Evolutionary conservation across 1,140 invertebrate species (phyloP), one percentile per base, ranked within the genome.

Genomic region (Drosophila arizonae): DNA sequence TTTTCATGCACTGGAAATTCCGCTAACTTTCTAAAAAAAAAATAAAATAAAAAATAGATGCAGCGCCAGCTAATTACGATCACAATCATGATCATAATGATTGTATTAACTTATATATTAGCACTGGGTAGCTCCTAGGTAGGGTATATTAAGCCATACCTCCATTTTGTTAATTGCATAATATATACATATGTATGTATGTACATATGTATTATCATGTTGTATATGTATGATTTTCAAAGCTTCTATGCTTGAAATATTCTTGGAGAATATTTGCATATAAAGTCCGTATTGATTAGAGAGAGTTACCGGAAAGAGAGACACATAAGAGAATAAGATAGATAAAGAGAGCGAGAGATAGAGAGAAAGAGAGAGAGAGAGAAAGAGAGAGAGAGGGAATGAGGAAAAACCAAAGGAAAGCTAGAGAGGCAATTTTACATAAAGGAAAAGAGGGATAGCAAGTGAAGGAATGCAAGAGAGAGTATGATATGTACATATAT

Each of bases 1-100:
- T 85, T 85, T 86, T 87, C 84, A 88, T 88, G 84, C 84, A 88
- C 84, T 88, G 84, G 84, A 88, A 88, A 88, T 88, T 88, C 73
- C 78, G 79, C 84, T 77, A 87, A 87, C 84, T 87, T 88, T 88
- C 84, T 88, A 88, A 88, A 88, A 79, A 64, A 33, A 33, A 68
- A 68, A 28, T n/a, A n/a, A n/a, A 58, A 79, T 60, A 33, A 33
- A 68, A 68, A 28, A 58, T 15, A 67, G 73, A 77, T 84, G 76
- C 79, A 87, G 46, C 66, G 28, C 63, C 46, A 79, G 76, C 76
- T 86, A 81, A 86, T 86, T 71, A 86, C 72, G 67, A 86, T 68
- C 28, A 72, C 26, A 52, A 54, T 36, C 30, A 55, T 50, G 30
- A 64, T 60, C 26, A 50, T 82, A 73, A 79, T 87, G 66, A 71